Evolutionary conservation across 2,113 vertebrate species (phyloP).

Genomic region (Alligator sinensis): DNA sequence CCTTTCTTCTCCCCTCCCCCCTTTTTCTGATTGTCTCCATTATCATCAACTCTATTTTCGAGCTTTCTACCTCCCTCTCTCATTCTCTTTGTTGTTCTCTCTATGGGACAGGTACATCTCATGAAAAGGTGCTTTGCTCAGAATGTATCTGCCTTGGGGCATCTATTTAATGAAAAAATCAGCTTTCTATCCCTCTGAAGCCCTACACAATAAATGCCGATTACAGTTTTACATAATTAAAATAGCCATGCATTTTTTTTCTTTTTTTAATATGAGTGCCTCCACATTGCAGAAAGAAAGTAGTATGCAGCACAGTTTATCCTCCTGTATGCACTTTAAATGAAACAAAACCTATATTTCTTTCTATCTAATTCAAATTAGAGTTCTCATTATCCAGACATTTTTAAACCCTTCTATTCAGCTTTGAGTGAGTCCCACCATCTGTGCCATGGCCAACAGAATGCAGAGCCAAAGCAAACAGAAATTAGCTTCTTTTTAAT

Average conservation of each 20-base stretch:
- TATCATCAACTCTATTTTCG: conserved; percentile 36
- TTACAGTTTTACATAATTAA: conserved; percentile 70
- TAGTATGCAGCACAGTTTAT: fast-evolving
- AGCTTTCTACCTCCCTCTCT: conserved; percentile 22
- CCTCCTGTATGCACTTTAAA: background rate
- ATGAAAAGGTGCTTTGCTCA: conserved; percentile 69
- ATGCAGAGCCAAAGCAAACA: background rate
- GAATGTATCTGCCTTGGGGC: conserved; percentile 58
- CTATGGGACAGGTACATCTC: conserved; percentile 60
- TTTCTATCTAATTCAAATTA: background rate
- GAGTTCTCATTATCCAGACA: background rate
- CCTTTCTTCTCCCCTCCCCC: background rate
- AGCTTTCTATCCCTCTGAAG: conserved; percentile 62
- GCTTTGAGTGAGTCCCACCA: background rate
- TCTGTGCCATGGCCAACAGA: conserved; percentile 24
- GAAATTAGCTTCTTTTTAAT: conserved; percentile 35
- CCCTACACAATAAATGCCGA: conserved; percentile 47
- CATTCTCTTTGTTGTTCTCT: conserved; percentile 58
- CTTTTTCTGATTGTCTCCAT: conserved; percentile 36
- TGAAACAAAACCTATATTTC: background rate
- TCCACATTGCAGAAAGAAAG: conserved; percentile 39
- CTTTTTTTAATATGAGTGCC: conserved; percentile 37
- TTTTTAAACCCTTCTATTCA: conserved; percentile 25
- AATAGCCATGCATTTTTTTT: conserved; percentile 43
- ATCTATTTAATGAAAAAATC: conserved; percentile 67